Base-by-base conservation (phyloP, 2,113 vertebrate species). In the Tragelaphus strepsiceros region DNA sequence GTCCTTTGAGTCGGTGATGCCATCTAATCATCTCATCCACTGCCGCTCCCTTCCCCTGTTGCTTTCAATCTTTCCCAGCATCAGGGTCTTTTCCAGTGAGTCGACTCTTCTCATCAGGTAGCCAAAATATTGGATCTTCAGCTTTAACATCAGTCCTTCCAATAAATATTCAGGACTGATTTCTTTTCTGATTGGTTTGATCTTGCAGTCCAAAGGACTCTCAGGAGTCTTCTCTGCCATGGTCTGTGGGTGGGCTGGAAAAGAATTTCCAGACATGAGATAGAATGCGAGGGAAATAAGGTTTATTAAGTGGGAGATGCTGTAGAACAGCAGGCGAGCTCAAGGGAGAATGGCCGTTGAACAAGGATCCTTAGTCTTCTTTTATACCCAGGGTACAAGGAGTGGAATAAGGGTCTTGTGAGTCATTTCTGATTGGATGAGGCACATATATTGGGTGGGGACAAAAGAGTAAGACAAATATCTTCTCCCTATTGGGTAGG, bases 211-310 rank as follows among this genome's bases (percentile, higher is more conserved):
- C 12, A 14, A 43, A 12, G 21, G 39, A 26, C 71, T 77, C 22
- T 77, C 22, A 77, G 35, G 39, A 26, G 10, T 43, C 71, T 77
- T 77, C 22, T 71, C 67, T 39, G 21, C 22, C 5, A 0, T 22
- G 67, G n/a, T 71, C 67, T 0, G 0, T 71, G 67, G 9, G 2
- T 71, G 5, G n/a, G n/a, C n/a, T 71, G n/a, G 4, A 39, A 71
- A 71, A 71, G 67, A 39, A 71, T 39, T 71, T 71, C n/a, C 19
- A 0, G 5, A 71, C 10, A 3, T 71, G 67, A 71, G 67, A 39
- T n/a, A 71, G 67, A 71, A 39, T 39, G 10, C 22, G n/a, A 71
- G n/a, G 67, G 19, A 71, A 39, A 39, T 71, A 71, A 22, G 39
- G 67, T 71, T 71, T 39, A 71, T 12, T 39, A 39, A 39, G 19